Base-by-base conservation (phyloP, 2,888 invertebrate species). In the Lycocerus yunnanus region DNA sequence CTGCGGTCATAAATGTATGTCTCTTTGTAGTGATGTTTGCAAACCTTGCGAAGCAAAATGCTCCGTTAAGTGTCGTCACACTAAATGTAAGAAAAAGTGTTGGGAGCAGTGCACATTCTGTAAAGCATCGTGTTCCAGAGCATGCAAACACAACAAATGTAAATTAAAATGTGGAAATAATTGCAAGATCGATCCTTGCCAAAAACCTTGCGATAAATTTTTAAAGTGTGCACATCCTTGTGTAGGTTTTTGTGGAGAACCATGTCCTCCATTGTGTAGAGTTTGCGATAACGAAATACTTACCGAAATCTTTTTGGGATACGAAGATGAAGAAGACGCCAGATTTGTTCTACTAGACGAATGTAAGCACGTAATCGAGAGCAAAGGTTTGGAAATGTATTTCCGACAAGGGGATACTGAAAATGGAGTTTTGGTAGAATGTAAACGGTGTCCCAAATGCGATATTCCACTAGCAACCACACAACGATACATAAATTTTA, bases 211-310 rank as follows among this genome's bases (percentile, higher is more conserved):
- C n/a, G n/a, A 68, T 14, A 81, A 79, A 73, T 69, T 15, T 15
- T 85, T 88, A 6, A 10, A 77, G 58, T 94, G 93, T 86, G 87
- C 88, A 0, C 93, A 93, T 86, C 82, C 83, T 15, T 92, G 93
- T 86, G 88, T 91, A 82, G 93, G 93, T 13, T 88, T 92, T 68
- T 94, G 94, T 86, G 93, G 92, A 14, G 93, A 94, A 84, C 88
- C 88, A 10, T 93, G 93, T 84, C 92, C 92, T 14, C 84, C 84
- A 43, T 81, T 90, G 69, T 94, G 93, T 86, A 85, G 88, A 20
- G 66, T 83, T 14, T 94, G 93, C 86, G 80, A 89, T 72, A 86
- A 88, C 15, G n/a, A n/a, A n/a, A n/a, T n/a, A n/a, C n/a, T n/a
- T n/a, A n/a, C n/a, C n/a, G n/a, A n/a, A n/a, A n/a, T n/a, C n/a